Base-by-base conservation (phyloP, 2,888 invertebrate genomes). In the Microctonus brassicae region DNA sequence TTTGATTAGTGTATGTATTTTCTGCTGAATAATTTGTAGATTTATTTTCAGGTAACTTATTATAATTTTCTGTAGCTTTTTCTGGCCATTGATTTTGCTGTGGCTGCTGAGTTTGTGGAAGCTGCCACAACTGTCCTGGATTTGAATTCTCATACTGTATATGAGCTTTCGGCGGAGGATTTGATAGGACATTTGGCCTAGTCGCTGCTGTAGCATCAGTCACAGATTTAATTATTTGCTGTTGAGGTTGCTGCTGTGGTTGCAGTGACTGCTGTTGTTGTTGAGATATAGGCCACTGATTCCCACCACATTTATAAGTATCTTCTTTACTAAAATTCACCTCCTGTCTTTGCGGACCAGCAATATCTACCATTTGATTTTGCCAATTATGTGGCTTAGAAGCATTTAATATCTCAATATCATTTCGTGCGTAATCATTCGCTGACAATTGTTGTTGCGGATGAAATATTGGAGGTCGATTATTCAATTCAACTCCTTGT, bases 361-460 rank as follows among this genome's bases (percentile, higher is more conserved):
- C n/a, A 33, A 76, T 57, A 42, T 53, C 64, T 64, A 78, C 80
- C n/a, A 65, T 47, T n/a, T 83, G 80, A 77, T 80, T 83, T 52
- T 81, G 82, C 82, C 81, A 83, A 73, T 80, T 82, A 53, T 78
- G 77, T 10, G 76, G 68, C 0, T 75, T 58, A 42, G 76, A 26
- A 24, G 77, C 69, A 69, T 77, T 80, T 6, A 76, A 71, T 36
- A 82, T 79, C n/a, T 81, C 80, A 60, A 73, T 60, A 9, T 33
- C 36, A 20, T 76, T 81, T 83, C 86, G 86, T 61, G 80, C 83
- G 63, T 81, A 84, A 76, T 75, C 84, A 65, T 77, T 82, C 7
- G 72, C 29, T 26, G 55, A 34, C 3, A 64, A 74, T 47, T 72
- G 70, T 53, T 73, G 77, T 17, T 34, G 77, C 55, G 33, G 64